Evolutionary conservation across 1,140 invertebrate genomes (phyloP).

Genomic region (Nylanderia fulva): DNA sequence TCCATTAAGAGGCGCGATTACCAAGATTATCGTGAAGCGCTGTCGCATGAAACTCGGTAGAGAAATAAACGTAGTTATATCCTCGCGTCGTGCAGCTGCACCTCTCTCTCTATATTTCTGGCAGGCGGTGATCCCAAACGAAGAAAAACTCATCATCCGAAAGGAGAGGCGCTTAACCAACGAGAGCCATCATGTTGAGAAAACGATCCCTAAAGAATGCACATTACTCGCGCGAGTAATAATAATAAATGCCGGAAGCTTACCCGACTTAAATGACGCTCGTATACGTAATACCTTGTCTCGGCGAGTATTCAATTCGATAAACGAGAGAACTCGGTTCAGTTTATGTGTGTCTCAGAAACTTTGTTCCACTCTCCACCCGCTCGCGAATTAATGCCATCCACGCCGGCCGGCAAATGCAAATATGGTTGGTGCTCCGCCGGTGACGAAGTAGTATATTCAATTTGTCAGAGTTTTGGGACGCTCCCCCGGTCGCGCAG

Average conservation of each 20-base stretch:
- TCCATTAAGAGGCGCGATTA: conserved; percentile 49
- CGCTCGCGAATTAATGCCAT: conserved; percentile 46
- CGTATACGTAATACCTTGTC: neutral
- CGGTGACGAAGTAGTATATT: conserved; percentile 13
- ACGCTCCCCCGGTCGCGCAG: conserved; percentile 6
- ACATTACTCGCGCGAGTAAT: conserved; percentile 1
- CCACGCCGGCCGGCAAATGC: conserved; percentile 48
- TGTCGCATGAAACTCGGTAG: conserved; percentile 27
- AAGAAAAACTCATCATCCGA: neutral
- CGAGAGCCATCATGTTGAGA: neutral
- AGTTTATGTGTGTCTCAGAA: conserved; percentile 34
- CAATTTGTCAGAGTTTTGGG: conserved; percentile 63
- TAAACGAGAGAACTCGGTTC: conserved; percentile 18
- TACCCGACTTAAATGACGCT: neutral
- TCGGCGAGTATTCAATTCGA: conserved; percentile 45
- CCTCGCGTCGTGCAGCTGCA: neutral
- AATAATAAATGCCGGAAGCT: conserved; percentile 9
- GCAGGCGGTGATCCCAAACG: neutral
- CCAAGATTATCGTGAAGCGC: conserved; percentile 33
- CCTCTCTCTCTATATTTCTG: neutral
- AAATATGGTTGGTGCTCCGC: conserved; percentile 34
- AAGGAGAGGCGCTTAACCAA: neutral
- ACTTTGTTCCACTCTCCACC: conserved; percentile 33
- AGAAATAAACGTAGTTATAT: conserved; percentile 41
- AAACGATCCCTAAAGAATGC: neutral